A percentile compares a stretch with the other conserved stretches of the same genome.
Evolutionary conservation across 2,888 invertebrate species (phyloP).

Genomic region (Sphaerophoria rueppellii): DNA sequence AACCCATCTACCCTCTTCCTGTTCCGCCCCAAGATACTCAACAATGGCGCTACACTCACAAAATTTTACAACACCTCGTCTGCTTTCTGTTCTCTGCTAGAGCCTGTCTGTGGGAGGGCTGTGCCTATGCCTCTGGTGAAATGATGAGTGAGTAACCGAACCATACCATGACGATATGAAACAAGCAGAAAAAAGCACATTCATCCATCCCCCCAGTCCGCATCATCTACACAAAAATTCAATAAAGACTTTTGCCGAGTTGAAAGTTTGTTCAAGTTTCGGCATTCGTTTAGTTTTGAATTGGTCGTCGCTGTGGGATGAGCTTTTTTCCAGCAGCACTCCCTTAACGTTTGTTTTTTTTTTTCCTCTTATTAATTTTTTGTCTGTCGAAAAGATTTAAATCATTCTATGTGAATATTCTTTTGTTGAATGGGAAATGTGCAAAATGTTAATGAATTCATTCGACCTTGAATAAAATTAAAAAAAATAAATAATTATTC

Average conservation of each 20-base stretch:
- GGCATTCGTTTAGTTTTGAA: conserved; percentile 61
- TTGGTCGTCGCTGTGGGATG: conserved; percentile 62
- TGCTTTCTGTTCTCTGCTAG: neutral
- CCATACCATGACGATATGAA: conserved; percentile 1
- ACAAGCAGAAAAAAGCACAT: conserved; percentile 34
- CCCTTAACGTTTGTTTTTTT: conserved; percentile 41
- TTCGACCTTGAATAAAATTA: conserved; percentile 32
- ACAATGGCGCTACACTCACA: conserved; percentile 23
- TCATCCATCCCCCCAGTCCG: conserved; percentile 11
- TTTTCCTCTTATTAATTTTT: neutral
- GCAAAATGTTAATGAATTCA: conserved; percentile 19
- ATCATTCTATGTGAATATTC: neutral
- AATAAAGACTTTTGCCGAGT: neutral
- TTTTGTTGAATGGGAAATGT: conserved; percentile 24
- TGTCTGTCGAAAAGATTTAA: conserved; percentile 4
- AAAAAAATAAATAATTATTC: conserved; percentile 16
- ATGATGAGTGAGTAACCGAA: conserved; percentile 11
- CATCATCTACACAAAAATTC: neutral
- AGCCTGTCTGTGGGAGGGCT: conserved; percentile 5
- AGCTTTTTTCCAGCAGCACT: conserved; percentile 55
- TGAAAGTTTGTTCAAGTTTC: conserved; percentile 55
- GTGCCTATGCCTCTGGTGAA: neutral
- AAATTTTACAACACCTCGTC: neutral
- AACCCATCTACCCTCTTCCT: neutral
- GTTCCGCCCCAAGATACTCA: neutral